Conservation (phyloP, 2,113 vertebrate species). For the Coreoperca whiteheadi region DNA sequence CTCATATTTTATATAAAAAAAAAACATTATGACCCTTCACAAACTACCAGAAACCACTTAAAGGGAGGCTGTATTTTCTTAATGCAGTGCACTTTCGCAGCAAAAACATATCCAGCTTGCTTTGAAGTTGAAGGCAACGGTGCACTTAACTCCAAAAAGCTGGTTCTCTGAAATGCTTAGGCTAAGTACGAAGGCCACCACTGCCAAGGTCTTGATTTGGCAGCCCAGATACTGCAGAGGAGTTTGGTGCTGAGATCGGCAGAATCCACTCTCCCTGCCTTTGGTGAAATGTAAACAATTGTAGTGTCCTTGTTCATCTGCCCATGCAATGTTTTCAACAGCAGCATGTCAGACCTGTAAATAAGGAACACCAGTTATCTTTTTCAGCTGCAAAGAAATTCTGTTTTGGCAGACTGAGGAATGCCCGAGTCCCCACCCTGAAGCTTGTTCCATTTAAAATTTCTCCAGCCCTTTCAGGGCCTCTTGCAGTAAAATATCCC, state of each 20-base stretch:
- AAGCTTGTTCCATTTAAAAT: conserved; percentile 60
- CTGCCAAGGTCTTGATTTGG: conserved; percentile 42
- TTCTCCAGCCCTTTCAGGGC: conserved; percentile 48
- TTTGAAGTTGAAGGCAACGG: background rate
- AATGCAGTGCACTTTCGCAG: background rate
- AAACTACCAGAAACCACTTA: background rate
- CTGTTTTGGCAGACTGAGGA: conserved; percentile 70
- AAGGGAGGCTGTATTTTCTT: background rate
- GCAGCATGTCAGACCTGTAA: conserved; percentile 38
- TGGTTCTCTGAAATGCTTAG: background rate
- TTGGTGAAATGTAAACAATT: conserved; percentile 47
- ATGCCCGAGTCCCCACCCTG: conserved; percentile 71
- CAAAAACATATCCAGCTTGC: background rate
- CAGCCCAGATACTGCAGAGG: conserved; percentile 24
- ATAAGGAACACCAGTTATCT: conserved; percentile 43
- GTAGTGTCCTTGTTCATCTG: conserved; percentile 52
- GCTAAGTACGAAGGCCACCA: conserved; percentile 19
- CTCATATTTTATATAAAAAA: background rate
- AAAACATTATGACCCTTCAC: too few species aligned
- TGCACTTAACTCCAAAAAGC: conserved; percentile 17
- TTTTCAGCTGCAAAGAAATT: conserved; percentile 48
- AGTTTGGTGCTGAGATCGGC: conserved; percentile 36
- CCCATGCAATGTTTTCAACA: conserved; percentile 33
- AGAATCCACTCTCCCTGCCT: conserved; percentile 5
- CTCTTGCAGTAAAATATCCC: conserved; percentile 48